Evolutionary conservation across 2,797 vertebrate genomes (phyloP), one percentile per base, ranked within the genome.

Genomic region (Clamator glandarius): DNA sequence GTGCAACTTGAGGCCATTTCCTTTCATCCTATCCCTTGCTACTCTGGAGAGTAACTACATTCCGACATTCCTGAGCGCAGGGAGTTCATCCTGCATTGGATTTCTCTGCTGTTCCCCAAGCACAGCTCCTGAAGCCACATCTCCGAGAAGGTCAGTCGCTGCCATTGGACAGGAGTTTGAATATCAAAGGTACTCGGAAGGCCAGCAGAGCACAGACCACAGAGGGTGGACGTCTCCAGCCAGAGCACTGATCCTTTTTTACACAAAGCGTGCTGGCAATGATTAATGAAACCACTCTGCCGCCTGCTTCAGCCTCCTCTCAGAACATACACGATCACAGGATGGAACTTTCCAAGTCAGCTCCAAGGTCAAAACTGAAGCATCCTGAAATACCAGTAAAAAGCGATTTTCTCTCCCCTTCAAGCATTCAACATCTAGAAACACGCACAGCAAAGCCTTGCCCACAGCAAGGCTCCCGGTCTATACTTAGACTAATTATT

Each of bases 21-120:
- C 39, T 39, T 39, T 39, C 39, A 39, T 39, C 39, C 39, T 39
- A 39, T 39, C 39, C 9, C 39, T 44, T 44, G 17, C 44, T 44
- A 44, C 44, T 44, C 17, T 18, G 44, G 44, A 44, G 18, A 44
- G 44, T 44, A 44, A 19, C 44, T 18, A 18, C 18, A 17, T 44
- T 44, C 59, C 1, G 1, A 4, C 23, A 7, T 18, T 1, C 0
- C 61, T 0, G 1, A 33, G 48, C 2, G 0, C 0, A 0, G 36
- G 54, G 24, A 89, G 16, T 0, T 0, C 39, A 29, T 57, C 36
- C 59, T 15, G 10, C 28, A 3, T 20, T 2, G 8, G 0, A 3
- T 50, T 89, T 84, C 31, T 39, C 26, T 0, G 0, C 24, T 3
- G 0, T 44, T 70, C 18, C 83, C 28, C 0, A 2, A 64, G 64